Percentiles rank a stretch among this genome's conserved stretches.
Evolutionary conservation across 2,113 vertebrate genomes (phyloP).

Genomic region (Hiodon alosoides): DNA sequence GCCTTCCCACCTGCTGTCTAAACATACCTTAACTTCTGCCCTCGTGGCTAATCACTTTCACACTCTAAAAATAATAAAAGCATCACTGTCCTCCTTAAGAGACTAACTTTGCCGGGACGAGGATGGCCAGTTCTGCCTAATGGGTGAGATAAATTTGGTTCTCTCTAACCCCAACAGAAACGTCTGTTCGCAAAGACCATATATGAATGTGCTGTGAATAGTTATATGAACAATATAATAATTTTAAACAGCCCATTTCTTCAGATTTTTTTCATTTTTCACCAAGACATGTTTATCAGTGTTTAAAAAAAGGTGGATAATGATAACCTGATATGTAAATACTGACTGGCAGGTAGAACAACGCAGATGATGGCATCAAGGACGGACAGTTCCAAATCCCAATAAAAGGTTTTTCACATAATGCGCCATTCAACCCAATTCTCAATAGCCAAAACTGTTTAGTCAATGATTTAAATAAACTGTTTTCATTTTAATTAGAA

Average conservation of each 20-base stretch:
- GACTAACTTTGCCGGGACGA: slow-evolving; percentile 61
- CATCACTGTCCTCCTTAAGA: slow-evolving; percentile 51
- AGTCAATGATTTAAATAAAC: too few species aligned
- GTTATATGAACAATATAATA: slow-evolving; percentile 38
- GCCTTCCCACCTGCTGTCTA: slow-evolving; percentile 46
- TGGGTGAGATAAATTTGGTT: slow-evolving; percentile 30
- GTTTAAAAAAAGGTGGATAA: slow-evolving; percentile 14
- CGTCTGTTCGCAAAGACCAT: slow-evolving; percentile 37
- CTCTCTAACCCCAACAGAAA: slow-evolving; percentile 34
- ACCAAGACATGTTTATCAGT: slow-evolving; percentile 27
- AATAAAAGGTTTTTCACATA: background rate
- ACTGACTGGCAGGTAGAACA: slow-evolving; percentile 1
- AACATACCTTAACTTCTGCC: slow-evolving; percentile 48
- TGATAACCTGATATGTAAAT: slow-evolving; percentile 25
- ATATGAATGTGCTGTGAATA: slow-evolving; percentile 37
- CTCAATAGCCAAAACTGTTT: too few species aligned
- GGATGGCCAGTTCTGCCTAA: slow-evolving; percentile 56
- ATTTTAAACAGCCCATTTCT: slow-evolving; percentile 36
- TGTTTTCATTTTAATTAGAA: too few species aligned
- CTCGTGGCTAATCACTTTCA: slow-evolving; percentile 51
- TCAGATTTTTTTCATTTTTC: slow-evolving; percentile 31
- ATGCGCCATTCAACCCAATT: too few species aligned
- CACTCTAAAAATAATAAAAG: slow-evolving; percentile 60
- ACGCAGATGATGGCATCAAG: background rate
- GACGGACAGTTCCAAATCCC: background rate